These are phyloP conservation scores for Aphidoletes aphidimyza DNA, from an alignment of 2,888 invertebrate genomes.

Conservation along the genomic window DNA sequence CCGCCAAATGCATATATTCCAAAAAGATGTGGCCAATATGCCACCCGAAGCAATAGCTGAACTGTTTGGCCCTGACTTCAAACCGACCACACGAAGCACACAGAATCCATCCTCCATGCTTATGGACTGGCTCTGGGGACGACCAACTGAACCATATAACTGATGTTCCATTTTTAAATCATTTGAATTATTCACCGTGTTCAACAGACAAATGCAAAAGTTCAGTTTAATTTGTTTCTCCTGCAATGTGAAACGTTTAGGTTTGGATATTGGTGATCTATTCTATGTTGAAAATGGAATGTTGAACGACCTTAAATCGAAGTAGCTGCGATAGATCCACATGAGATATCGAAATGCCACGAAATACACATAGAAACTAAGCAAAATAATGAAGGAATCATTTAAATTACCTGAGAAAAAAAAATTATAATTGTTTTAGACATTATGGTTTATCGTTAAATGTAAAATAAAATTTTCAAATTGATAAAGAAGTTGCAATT, in stretches of 20 bases:
- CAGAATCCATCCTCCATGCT: slow-evolving; percentile 84
- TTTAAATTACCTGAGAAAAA: slow-evolving; percentile 35
- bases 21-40: slow-evolving; percentile 77
- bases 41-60: slow-evolving; percentile 79
- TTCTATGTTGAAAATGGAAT: not conserved
- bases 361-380: not conserved
- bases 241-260: not conserved
- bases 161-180: slow-evolving; percentile 43
- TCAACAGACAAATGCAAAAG: not conserved
- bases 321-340: not conserved
- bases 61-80: slow-evolving; percentile 79
- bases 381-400: not conserved
- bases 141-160: slow-evolving; percentile 64
- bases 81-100: slow-evolving; percentile 71
- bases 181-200: not conserved
- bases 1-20: slow-evolving; percentile 79
- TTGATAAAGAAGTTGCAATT: not conserved
- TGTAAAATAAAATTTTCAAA: slow-evolving; percentile 31
- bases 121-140: slow-evolving; percentile 84
- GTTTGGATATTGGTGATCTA: not conserved
- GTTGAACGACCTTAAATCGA: not conserved
- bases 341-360: not conserved
- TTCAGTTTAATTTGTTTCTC: not conserved
- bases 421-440: slow-evolving; percentile 44
- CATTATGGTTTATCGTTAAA: slow-evolving; percentile 27